These are phyloP conservation scores for Branchellion lobata DNA, from an alignment of 2,888 invertebrate species.

Conservation along the genomic window DNA sequence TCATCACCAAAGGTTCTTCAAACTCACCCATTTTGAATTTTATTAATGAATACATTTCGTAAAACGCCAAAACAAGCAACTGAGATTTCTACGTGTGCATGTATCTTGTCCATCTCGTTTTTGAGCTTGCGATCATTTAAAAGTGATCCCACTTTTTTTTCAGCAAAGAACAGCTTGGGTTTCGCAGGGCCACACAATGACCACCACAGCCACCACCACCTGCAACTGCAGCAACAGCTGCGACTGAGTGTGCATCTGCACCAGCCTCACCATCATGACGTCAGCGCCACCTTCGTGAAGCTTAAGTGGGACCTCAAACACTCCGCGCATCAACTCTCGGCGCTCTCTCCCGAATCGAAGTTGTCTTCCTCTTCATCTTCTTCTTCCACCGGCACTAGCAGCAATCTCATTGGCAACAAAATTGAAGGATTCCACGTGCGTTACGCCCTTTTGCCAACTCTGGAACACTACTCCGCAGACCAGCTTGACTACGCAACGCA, in stretches of 20 bases:
- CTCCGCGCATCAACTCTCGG: conserved; percentile 2
- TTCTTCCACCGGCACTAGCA: conserved; percentile 50
- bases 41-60: not conserved
- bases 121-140: too few species aligned
- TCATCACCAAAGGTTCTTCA: conserved; percentile 47
- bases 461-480: conserved; percentile 60
- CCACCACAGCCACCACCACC: conserved; percentile 15
- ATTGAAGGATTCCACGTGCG: conserved; percentile 57
- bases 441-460: conserved; percentile 48
- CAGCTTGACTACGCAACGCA: conserved; percentile 68
- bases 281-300: conserved; percentile 81
- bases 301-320: conserved; percentile 78
- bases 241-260: conserved; percentile 64
- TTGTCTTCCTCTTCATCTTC: not conserved
- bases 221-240: not conserved
- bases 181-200: not conserved
- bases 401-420: conserved; percentile 47
- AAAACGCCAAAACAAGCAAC: too few species aligned
- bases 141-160: not conserved
- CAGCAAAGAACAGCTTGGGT: too few species aligned
- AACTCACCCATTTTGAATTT: not conserved
- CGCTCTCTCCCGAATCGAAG: too few species aligned
- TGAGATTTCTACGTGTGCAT: not conserved
- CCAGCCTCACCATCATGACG: conserved; percentile 73
- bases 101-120: too few species aligned